Evolutionary conservation across 2,113 vertebrate species (phyloP).

Genomic region (Larimichthys crocea): DNA sequence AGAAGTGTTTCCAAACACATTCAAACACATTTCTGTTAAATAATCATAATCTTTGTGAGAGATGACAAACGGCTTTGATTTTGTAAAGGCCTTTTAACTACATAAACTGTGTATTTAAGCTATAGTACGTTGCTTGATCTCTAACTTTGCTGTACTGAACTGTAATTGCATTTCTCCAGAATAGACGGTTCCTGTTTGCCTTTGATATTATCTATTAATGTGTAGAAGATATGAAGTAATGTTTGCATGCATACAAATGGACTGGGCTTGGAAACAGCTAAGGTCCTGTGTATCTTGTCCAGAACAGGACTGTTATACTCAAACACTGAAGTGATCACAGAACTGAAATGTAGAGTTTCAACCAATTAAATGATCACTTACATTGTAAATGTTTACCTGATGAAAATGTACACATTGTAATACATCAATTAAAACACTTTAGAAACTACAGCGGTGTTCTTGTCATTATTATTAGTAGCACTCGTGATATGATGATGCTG

Average conservation of each 20-base stretch:
- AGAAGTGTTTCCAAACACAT: slow-evolving; percentile 27
- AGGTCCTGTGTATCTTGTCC: slow-evolving; percentile 49
- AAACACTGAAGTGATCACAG: slow-evolving; percentile 52
- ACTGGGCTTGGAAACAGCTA: slow-evolving; percentile 18
- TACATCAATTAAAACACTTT: slow-evolving; percentile 74
- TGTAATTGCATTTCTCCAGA: slow-evolving; percentile 58
- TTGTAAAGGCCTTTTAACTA: slow-evolving; percentile 45
- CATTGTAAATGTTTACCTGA: slow-evolving; percentile 70
- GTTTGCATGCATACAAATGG: slow-evolving; percentile 71
- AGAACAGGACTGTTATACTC: slow-evolving; percentile 45
- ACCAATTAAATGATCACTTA: slow-evolving; percentile 54
- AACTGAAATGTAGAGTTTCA: slow-evolving; percentile 47
- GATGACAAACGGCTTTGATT: slow-evolving; percentile 49
- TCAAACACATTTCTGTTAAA: slow-evolving; percentile 22
- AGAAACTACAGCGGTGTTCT: slow-evolving; percentile 32
- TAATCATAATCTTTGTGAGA: slow-evolving; percentile 26
- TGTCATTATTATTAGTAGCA: slow-evolving; percentile 20
- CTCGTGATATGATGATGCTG: neutral
- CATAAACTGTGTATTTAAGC: slow-evolving; percentile 63
- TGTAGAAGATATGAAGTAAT: slow-evolving; percentile 56
- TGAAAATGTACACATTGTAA: slow-evolving; percentile 77
- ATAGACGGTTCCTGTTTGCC: slow-evolving; percentile 65
- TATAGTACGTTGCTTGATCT: slow-evolving; percentile 64
- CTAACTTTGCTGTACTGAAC: slow-evolving; percentile 63
- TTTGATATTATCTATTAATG: slow-evolving; percentile 64